Evolutionary conservation across 2,888 invertebrate species (phyloP).

Genomic region (Dicyrtoma fusca): DNA sequence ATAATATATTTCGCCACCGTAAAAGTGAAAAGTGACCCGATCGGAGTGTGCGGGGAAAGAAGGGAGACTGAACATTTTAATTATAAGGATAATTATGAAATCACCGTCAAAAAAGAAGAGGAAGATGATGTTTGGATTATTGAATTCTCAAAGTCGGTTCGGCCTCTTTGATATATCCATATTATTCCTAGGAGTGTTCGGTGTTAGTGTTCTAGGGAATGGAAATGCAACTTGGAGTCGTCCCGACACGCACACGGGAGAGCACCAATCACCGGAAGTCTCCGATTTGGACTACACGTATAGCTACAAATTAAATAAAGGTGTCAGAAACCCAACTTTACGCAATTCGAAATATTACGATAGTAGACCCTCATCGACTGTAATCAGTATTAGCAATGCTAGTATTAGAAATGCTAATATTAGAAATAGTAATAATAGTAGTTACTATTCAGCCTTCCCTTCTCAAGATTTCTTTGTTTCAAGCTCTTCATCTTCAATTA

Average conservation of each 20-base stretch:
- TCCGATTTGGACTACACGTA: conserved; percentile 53
- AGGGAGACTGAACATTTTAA: no score
- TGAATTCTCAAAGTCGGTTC: not conserved
- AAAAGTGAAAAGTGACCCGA: no score
- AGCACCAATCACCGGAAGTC: conserved; percentile 11
- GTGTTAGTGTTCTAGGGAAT: conserved; percentile 5
- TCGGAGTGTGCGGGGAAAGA: no score
- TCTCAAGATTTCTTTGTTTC: conserved; percentile 35
- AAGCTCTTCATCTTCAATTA: conserved; percentile 32
- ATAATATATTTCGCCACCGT: no score
- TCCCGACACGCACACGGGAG: no score
- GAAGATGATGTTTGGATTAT: conserved; percentile 5
- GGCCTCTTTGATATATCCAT: conserved; percentile 1
- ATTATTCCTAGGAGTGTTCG: conserved; percentile 13
- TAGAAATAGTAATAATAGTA: conserved; percentile 33
- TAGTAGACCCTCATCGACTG: conserved; percentile 32
- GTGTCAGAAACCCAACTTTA: conserved; percentile 43
- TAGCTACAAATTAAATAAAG: conserved; percentile 54
- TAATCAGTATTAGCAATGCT: conserved; percentile 33
- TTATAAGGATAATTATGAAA: conserved; percentile 12
- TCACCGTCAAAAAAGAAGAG: conserved; percentile 26
- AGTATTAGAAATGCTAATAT: conserved; percentile 31
- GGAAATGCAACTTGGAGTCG: not conserved
- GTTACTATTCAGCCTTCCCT: conserved; percentile 29
- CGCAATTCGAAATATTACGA: conserved; percentile 38